These are phyloP conservation scores for Cephalotes varians DNA, from an alignment of 2,888 invertebrate genomes.

Conservation along the genomic window DNA sequence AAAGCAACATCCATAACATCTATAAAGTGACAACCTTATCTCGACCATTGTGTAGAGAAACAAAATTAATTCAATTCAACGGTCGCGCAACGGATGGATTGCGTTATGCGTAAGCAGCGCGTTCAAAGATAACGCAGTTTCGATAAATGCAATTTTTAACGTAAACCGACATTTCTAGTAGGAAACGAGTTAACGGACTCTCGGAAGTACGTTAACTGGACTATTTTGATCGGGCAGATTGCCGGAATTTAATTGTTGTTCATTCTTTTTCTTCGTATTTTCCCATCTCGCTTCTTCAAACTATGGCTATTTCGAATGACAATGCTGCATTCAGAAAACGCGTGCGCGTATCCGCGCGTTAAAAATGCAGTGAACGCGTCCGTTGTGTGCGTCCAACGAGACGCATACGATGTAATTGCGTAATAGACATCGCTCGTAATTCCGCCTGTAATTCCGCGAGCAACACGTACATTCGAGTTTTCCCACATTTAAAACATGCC, in stretches of 20 bases:
- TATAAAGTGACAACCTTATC: neutral
- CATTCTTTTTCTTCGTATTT: neutral
- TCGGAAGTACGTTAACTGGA: neutral
- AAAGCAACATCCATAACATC: neutral
- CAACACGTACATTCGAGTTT: slow-evolving; percentile 8
- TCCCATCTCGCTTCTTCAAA: neutral
- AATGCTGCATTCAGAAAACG: neutral
- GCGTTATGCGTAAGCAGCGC: neutral
- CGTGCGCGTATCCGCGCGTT: neutral
- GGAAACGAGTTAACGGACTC: neutral
- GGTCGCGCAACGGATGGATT: neutral
- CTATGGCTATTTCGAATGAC: neutral
- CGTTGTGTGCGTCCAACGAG: slow-evolving; percentile 22
- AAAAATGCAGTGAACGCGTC: slow-evolving; percentile 6
- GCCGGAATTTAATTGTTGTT: neutral
- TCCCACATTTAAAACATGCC: slow-evolving; percentile 21
- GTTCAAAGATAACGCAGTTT: neutral
- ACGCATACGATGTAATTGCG: slow-evolving; percentile 40
- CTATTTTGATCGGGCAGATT: neutral
- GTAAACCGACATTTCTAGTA: neutral
- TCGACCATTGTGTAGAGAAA: neutral
- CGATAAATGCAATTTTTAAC: neutral
- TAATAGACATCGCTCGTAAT: slow-evolving; percentile 36
- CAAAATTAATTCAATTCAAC: neutral
- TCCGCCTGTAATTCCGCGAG: slow-evolving; percentile 19